phyloP scores from a whole-genome alignment of 2,113 vertebrate genomes.

The Plecotus auritus region DNA sequence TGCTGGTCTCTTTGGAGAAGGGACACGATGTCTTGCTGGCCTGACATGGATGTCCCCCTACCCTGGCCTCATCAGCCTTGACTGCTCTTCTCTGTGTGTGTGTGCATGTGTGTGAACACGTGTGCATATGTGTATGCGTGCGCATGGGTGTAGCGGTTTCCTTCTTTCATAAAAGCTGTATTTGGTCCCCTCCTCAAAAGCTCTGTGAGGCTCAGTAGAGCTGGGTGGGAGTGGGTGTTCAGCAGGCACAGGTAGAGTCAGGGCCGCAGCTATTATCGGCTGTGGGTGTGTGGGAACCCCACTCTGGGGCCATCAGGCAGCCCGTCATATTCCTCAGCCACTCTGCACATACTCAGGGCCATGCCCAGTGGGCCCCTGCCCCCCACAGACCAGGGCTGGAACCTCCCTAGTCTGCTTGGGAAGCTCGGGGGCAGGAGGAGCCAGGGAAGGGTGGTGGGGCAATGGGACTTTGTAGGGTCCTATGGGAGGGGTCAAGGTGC shows the following conservation, averaged over 20 bases:
- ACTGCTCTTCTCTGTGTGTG: rapidly evolving
- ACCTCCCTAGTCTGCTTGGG: background rate
- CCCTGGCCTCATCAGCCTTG: rapidly evolving
- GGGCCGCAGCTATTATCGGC: background rate
- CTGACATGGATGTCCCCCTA: rapidly evolving
- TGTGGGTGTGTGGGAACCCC: too few species aligned
- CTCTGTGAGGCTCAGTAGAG: background rate
- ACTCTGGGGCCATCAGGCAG: background rate
- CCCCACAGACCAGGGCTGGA: background rate
- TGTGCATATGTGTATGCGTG: rapidly evolving
- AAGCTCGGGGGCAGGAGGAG: background rate
- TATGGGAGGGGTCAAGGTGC: background rate
- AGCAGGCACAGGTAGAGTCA: rapidly evolving
- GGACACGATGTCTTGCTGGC: background rate
- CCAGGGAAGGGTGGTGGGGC: background rate
- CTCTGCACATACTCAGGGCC: background rate
- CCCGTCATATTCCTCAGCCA: background rate
- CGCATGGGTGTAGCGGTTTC: background rate
- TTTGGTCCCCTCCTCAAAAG: background rate
- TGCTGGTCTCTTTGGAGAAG: background rate
- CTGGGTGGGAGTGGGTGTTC: background rate
- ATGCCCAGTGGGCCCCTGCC: background rate
- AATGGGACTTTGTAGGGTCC: background rate
- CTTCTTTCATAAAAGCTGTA: background rate
- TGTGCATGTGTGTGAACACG: rapidly evolving